Conservation (phyloP, 2,888 invertebrate genomes). For the Latrodectus elegans region DNA sequence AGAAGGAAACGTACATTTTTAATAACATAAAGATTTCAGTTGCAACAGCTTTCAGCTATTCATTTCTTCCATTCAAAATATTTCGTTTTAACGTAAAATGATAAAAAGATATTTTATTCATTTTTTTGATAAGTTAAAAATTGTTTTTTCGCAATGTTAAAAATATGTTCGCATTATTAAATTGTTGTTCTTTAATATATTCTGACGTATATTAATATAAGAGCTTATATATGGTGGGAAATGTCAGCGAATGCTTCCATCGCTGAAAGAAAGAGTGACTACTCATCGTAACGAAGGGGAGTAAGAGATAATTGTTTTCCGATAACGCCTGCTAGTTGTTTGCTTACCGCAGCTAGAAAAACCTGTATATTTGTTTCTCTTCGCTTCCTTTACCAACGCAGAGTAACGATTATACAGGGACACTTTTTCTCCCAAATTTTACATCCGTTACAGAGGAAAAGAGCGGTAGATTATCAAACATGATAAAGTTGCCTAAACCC, state of each 20-base stretch:
- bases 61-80: neutral
- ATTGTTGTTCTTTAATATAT: no score
- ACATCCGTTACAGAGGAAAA: no score
- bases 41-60: neutral
- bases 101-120: neutral
- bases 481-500: no score
- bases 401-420: neutral
- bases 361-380: conserved; percentile 1
- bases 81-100: neutral
- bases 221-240: no score
- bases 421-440: neutral
- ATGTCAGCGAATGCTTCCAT: no score
- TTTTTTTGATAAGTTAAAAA: neutral
- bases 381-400: neutral
- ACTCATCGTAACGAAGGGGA: no score
- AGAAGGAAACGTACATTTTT: no score
- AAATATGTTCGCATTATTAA: no score
- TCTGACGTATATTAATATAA: no score
- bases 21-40: no score
- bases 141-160: neutral
- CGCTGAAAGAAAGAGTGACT: no score
- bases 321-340: neutral
- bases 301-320: neutral
- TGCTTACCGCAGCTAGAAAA: neutral
- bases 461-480: neutral